Evolutionary conservation across 2,888 invertebrate species (phyloP), one percentile per base, ranked within the genome.

Genomic region (Caenorhabditis japonica): DNA sequence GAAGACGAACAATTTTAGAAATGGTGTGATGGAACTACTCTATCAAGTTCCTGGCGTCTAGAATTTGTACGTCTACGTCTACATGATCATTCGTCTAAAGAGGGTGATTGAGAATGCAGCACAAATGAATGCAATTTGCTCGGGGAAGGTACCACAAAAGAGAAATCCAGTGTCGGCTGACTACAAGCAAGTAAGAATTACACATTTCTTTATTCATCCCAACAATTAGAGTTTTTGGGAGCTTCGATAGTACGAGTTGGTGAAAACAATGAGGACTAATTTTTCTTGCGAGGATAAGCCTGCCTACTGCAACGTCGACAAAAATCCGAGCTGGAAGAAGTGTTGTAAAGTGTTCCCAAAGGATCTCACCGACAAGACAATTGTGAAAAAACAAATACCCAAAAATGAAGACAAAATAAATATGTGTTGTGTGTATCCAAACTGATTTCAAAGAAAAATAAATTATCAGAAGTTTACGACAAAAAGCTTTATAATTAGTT

Each of bases 1-100:
- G 5, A 30, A 36, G 2, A 27, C 34, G 21, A 34, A 41, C 23
- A 61, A 46, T 0, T 68, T 58, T n/a, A 59, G 68, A 17, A 12
- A 12, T 68, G 3, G 23, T 4, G 1, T 68, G 68, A 59, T 68
- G 33, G 25, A 39, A 12, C 30, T 68, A 30, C 39, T 46, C 52
- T 0, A 21, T 53, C 4, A 59, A 68, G 33, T 68, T 68, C 19
- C 68, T 59, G 13, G 59, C 59, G 33, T 17, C 59, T 10, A 59
- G 68, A 23, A 53, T 49, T 36, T 59, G 59, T 2, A n/a, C n/a
- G n/a, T n/a, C n/a, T 59, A 68, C 27, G 36, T 34, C 0, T 59
- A 68, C 39, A 4, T 68, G 13, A 36, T 68, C 5, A 2, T 68
- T 3, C 19, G 17, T 19, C 46, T 68, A 0, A 15, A 44, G n/a